Evolutionary conservation across 2,113 vertebrate genomes (phyloP), one percentile per base, ranked within the genome.

Genomic region (Saguinus imperator): DNA sequence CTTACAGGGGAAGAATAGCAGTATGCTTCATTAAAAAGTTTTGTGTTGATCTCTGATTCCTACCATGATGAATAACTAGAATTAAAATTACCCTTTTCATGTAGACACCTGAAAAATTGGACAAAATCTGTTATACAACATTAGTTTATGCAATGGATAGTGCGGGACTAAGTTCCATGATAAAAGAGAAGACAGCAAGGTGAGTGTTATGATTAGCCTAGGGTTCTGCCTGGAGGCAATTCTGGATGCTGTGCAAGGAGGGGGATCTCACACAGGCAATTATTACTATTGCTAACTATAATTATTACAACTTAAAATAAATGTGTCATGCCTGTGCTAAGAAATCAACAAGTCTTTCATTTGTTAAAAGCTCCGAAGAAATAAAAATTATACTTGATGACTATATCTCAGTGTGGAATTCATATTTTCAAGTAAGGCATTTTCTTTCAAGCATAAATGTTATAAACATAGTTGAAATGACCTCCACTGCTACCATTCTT

Each of bases 261-360:
- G 7, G 25, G 2, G 0, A 23, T 50, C 25, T n/a, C 25, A 40
- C 37, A 23, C 4, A 5, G 68, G 75, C 87, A n/a, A 72, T 55
- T 68, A 57, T 23, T 48, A 75, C 14, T n/a, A 43, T 25, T 27
- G 40, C 27, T 50, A 89, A 70, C 45, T 35, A 55, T 64, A 72
- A 37, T 89, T 85, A 93, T 89, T 79, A 72, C 13, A 89, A 52
- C 43, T 85, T 89, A 50, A 96, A 85, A 79, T 61, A 64, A 29
- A 32, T 32, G 61, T 64, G 27, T 64, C 61, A 0, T 32, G 27
- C 27, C 20, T 57, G 7, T 72, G 75, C 86, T 43, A 72, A 61
- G 57, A 80, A 88, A 43, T 58, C 61, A 85, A 85, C 43, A 72
- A 72, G n/a, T 45, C n/a, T 55, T 45, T 72, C 72, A 45, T 85